A percentile compares a stretch with the other conserved stretches of the same genome.
phyloP scores from a whole-genome alignment of 2,888 invertebrate genomes.

The Cephus spinipes region DNA sequence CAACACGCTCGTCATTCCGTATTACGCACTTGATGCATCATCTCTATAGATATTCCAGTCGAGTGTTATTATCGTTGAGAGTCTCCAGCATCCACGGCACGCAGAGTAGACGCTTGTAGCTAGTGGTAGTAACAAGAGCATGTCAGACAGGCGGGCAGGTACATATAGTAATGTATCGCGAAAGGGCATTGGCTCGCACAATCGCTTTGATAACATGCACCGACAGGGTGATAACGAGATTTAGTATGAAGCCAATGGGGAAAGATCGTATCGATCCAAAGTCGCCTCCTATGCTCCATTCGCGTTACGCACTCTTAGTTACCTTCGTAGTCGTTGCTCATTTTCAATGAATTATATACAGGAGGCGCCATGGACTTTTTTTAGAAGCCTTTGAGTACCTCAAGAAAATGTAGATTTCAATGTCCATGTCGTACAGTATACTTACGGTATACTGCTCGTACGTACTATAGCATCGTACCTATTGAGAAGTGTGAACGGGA shows the following conservation, averaged over 20 bases:
- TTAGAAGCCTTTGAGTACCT: not conserved
- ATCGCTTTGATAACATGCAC: slow-evolving; percentile 46
- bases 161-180: slow-evolving; percentile 49
- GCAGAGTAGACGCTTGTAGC: not conserved
- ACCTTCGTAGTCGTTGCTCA: not conserved
- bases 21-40: not conserved
- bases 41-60: not conserved
- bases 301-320: not conserved
- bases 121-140: slow-evolving; percentile 24
- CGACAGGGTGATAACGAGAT: slow-evolving; percentile 48
- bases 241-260: slow-evolving; percentile 29
- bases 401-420: not conserved
- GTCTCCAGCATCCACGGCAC: not conserved
- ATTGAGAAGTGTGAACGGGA: not conserved
- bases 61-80: not conserved
- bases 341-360: no score
- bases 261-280: not conserved
- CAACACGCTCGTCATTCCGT: not conserved
- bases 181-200: slow-evolving; percentile 45
- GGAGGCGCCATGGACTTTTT: no score
- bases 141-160: slow-evolving; percentile 41
- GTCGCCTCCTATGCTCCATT: not conserved
- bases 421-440: no score
- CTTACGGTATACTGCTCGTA: not conserved
- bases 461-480: not conserved